Percentiles rank a stretch among this genome's conserved stretches.
Conservation (phyloP, 2,797 vertebrate species). For the Anas bernieri region DNA sequence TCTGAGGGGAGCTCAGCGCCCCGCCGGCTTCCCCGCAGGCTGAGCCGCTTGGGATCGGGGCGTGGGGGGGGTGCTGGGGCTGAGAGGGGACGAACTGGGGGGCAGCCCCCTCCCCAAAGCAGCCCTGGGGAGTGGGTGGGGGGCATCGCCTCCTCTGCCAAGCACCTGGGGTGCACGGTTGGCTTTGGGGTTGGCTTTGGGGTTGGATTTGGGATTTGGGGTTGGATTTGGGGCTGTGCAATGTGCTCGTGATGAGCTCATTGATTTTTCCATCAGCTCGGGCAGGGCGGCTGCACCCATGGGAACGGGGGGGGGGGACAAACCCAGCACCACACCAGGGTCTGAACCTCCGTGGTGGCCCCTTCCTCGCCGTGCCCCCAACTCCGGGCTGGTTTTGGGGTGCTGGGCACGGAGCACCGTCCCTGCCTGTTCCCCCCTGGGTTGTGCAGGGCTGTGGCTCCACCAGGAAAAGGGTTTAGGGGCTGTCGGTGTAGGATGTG, state of each 20-base stretch:
- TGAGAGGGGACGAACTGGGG: neutral
- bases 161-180: neutral
- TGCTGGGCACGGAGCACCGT: rapidly evolving
- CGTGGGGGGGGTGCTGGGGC: rapidly evolving
- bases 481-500: rapidly evolving
- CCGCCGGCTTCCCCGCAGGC: neutral
- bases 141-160: rapidly evolving
- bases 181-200: neutral
- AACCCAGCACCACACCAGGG: too few relatives aligned
- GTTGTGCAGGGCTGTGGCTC: neutral
- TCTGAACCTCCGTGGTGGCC: rapidly evolving
- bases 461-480: neutral
- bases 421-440: neutral
- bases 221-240: neutral
- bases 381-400: neutral
- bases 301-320: neutral
- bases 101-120: neutral
- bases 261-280: conserved; percentile 42
- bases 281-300: neutral
- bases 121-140: rapidly evolving
- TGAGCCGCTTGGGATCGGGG: neutral
- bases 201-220: neutral
- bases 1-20: neutral
- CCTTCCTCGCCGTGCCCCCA: neutral
- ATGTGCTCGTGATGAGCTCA: neutral